A percentile compares a stretch with the other conserved stretches of the same genome.
Conservation (phyloP, 53 echinoderm and acorn worm species). For the Holothuria scabra region DNA sequence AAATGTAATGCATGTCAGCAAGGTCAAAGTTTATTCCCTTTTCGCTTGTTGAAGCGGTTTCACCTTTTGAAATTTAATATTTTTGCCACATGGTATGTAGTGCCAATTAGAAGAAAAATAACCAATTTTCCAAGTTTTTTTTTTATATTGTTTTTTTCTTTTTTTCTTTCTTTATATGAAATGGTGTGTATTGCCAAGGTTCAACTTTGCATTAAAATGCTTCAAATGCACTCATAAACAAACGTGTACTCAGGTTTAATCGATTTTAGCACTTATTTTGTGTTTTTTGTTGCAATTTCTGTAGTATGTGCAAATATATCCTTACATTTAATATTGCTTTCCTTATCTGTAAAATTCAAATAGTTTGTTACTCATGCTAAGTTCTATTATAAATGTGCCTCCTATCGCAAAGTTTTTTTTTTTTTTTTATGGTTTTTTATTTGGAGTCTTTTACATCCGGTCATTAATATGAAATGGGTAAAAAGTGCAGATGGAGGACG, state of each 20-base stretch:
- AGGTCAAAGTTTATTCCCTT: too few relatives aligned
- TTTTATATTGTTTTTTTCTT: too few relatives aligned
- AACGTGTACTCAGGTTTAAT: conserved; percentile 30
- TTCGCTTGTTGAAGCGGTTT: too few relatives aligned
- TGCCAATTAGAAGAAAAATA: too few relatives aligned
- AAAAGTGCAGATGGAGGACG: too few relatives aligned
- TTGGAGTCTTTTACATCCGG: too few relatives aligned
- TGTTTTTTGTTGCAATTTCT: conserved; percentile 53
- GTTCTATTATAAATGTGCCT: conserved; percentile 12
- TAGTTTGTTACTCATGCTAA: background rate
- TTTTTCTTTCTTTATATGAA: background rate
- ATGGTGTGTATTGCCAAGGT: conserved; percentile 38
- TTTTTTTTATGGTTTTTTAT: too few relatives aligned
- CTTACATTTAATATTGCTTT: conserved; percentile 42
- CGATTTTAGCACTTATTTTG: conserved; percentile 48
- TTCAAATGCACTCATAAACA: conserved; percentile 17
- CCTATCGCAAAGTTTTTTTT: background rate
- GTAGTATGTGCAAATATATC: conserved; percentile 53
- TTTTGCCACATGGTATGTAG: too few relatives aligned
- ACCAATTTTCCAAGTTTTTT: too few relatives aligned
- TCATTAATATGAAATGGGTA: too few relatives aligned
- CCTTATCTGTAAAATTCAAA: conserved; percentile 14
- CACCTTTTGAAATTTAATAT: too few relatives aligned
- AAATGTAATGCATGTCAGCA: too few relatives aligned
- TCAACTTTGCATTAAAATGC: conserved; percentile 26